Evolutionary conservation across 2,113 vertebrate genomes (phyloP).

Genomic region (Mixornis gularis): DNA sequence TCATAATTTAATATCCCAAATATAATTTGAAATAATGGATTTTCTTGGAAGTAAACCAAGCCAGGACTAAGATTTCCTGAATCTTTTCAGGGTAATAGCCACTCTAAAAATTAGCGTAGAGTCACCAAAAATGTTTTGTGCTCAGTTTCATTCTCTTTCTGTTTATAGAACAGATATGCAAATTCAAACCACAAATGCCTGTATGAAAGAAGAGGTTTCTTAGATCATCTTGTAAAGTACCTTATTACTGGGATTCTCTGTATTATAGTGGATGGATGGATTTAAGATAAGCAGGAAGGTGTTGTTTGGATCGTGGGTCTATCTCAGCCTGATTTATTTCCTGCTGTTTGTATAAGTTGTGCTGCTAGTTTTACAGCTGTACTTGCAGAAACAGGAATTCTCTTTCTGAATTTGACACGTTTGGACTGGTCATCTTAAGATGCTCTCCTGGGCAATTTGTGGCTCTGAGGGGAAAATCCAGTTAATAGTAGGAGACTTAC

Average conservation of each 20-base stretch:
- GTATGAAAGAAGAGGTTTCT: not conserved
- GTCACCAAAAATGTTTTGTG: not conserved
- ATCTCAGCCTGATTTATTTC: not conserved
- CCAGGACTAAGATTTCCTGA: not conserved
- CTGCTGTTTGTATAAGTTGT: not conserved
- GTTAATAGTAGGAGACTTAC: not conserved
- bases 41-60: not conserved
- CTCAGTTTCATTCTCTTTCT: not conserved
- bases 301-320: not conserved
- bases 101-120: not conserved
- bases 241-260: not conserved
- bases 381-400: not conserved
- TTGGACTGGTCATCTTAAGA: not conserved
- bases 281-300: not conserved
- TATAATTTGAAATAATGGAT: not conserved
- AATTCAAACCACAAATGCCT: not conserved
- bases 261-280: not conserved
- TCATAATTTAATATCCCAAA: not conserved
- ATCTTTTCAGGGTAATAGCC: not conserved
- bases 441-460: not conserved
- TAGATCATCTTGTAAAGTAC: not conserved
- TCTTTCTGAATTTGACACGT: not conserved
- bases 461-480: not conserved
- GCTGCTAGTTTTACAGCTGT: not conserved
- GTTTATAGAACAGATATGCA: not conserved